These are phyloP conservation scores for Heliconius erato DNA, from an alignment of 2,888 invertebrate genomes.

Conservation along the genomic window DNA sequence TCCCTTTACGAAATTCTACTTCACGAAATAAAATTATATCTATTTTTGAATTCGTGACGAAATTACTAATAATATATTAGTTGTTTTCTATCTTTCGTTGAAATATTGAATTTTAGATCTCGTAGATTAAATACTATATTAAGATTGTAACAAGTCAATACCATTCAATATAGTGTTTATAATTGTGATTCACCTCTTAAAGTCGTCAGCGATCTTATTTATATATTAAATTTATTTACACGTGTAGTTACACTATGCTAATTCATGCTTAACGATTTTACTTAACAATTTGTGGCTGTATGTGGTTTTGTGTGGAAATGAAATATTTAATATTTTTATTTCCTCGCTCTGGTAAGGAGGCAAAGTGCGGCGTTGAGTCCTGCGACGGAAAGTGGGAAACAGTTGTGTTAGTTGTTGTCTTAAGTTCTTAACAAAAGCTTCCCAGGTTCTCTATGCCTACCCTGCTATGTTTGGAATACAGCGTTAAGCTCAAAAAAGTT, in stretches of 20 bases:
- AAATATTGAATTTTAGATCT: neutral
- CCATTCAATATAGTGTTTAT: neutral
- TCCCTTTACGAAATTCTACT: too few species aligned
- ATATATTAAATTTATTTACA: neutral
- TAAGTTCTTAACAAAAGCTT: too few species aligned
- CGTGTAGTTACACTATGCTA: neutral
- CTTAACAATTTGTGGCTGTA: neutral
- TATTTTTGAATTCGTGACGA: neutral
- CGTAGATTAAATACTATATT: neutral
- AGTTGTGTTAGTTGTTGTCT: too few species aligned
- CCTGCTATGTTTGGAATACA: too few species aligned
- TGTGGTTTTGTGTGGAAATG: too few species aligned
- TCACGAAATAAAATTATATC: too few species aligned
- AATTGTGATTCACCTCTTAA: neutral
- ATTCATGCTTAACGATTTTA: neutral
- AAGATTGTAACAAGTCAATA: neutral
- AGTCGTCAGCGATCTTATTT: neutral
- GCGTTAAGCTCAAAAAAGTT: too few species aligned
- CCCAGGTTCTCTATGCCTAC: too few species aligned
- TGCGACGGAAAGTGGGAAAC: too few species aligned
- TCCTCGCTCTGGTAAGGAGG: too few species aligned
- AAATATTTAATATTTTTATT: too few species aligned
- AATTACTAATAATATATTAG: neutral
- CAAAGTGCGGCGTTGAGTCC: too few species aligned
- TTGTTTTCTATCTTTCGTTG: neutral